A percentile compares a stretch with the other conserved stretches of the same genome.
Conservation (phyloP, 64 coral and sea anemone genomes). For the Montipora foliosa region DNA sequence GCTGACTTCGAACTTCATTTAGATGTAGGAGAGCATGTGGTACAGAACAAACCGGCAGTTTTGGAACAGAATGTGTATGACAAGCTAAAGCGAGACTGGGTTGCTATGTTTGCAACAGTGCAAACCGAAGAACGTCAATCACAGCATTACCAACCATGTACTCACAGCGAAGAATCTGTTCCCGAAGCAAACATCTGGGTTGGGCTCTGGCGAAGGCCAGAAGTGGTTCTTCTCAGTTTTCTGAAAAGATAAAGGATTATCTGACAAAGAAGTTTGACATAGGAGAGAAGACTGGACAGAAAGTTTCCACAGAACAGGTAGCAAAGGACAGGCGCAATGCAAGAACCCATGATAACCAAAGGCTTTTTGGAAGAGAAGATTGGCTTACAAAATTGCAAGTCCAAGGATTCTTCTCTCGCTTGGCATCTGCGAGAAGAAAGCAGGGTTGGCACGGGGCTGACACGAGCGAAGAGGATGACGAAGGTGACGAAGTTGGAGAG, state of each 20-base stretch:
- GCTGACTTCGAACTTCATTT: constrained; percentile 82
- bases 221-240: constrained; percentile 49
- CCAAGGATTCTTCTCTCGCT: constrained; percentile 63
- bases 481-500: neutral
- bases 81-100: constrained; percentile 56
- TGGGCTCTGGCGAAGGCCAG: constrained; percentile 62
- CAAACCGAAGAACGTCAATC: constrained; percentile 30
- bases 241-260: constrained; percentile 65
- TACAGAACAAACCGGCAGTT: neutral
- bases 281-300: constrained; percentile 60
- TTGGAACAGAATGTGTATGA: constrained; percentile 50
- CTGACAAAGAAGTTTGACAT: constrained; percentile 58
- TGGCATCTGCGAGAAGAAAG: constrained; percentile 58
- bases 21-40: constrained; percentile 54
- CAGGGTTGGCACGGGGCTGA: constrained; percentile 7
- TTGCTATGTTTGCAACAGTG: constrained; percentile 54
- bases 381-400: constrained; percentile 65
- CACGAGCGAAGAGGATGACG: constrained; percentile 13
- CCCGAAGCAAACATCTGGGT: constrained; percentile 10
- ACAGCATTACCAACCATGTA: constrained; percentile 1
- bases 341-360: constrained; percentile 22
- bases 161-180: neutral
- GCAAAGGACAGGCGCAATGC: constrained; percentile 65
- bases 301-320: constrained; percentile 42
- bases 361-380: constrained; percentile 52